Evolutionary conservation across 2,888 invertebrate genomes (phyloP).

Genomic region (Ptychoptera contaminata): DNA sequence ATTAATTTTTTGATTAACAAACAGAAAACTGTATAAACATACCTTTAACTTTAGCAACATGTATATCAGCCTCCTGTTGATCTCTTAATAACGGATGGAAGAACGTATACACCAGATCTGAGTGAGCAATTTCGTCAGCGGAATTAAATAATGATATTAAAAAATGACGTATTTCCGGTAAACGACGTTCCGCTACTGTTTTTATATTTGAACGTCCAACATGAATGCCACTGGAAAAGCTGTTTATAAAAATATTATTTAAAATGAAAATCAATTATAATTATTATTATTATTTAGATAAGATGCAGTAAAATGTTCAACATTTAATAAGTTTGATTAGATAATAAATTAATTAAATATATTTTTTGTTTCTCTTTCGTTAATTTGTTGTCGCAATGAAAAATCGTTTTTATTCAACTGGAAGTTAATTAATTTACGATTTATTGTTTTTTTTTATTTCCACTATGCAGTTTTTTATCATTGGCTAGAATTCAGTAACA

Average conservation of each 20-base stretch:
- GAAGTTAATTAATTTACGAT: too few relatives aligned
- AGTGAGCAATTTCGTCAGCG: conserved; percentile 88
- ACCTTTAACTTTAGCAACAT: conserved; percentile 65
- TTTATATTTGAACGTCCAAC: conserved; percentile 89
- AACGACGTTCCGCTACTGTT: conserved; percentile 86
- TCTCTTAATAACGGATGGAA: conserved; percentile 92
- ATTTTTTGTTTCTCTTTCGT: too few relatives aligned
- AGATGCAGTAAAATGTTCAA: conserved; percentile 3
- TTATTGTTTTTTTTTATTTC: too few relatives aligned
- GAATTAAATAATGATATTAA: conserved; percentile 70
- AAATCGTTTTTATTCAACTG: too few relatives aligned
- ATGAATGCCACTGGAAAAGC: conserved; percentile 57
- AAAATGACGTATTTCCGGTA: conserved; percentile 76
- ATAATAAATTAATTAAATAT: too few relatives aligned
- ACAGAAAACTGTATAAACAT: conserved; percentile 10
- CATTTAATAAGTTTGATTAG: conserved; percentile 4
- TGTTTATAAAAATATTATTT: conserved; percentile 18
- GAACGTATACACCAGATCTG: conserved; percentile 94
- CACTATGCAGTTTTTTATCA: too few relatives aligned
- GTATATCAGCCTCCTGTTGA: conserved; percentile 77
- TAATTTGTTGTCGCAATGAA: too few relatives aligned
- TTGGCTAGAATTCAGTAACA: too few relatives aligned
- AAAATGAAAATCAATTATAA: neutral
- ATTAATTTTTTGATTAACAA: neutral
- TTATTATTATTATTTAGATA: neutral